Percentiles rank a stretch among this genome's conserved stretches.
phyloP scores from a whole-genome alignment of 2,888 invertebrate species.

The Quadriops clusia region DNA sequence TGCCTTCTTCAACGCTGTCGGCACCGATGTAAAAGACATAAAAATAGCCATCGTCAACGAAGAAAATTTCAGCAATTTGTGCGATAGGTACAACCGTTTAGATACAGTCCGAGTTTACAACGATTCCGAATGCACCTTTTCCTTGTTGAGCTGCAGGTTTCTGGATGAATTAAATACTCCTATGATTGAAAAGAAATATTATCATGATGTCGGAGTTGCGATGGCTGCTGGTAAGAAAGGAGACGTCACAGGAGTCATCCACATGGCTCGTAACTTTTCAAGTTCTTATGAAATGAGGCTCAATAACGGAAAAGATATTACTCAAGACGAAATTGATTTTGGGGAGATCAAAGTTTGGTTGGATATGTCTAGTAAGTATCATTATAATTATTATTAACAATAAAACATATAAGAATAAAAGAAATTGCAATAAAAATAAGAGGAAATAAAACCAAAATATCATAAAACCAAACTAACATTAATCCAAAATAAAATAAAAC shows the following conservation, averaged over 20 bases:
- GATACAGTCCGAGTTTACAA: constrained; percentile 32
- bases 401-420: too few species aligned
- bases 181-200: constrained; percentile 44
- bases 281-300: constrained; percentile 45
- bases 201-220: constrained; percentile 42
- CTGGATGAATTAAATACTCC: constrained; percentile 45
- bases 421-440: too few species aligned
- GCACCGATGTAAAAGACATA: constrained; percentile 61
- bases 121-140: constrained; percentile 39
- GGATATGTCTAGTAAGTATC: constrained; percentile 59
- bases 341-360: constrained; percentile 59
- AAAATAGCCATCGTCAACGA: constrained; percentile 68
- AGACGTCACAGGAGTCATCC: constrained; percentile 50
- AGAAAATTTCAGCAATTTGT: constrained; percentile 41
- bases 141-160: constrained; percentile 50
- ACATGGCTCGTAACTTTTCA: constrained; percentile 64
- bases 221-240: constrained; percentile 42
- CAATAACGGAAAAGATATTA: constrained; percentile 45
- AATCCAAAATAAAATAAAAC: too few species aligned
- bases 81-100: constrained; percentile 21
- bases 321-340: constrained; percentile 41
- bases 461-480: too few species aligned
- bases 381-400: too few species aligned
- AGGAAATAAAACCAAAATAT: too few species aligned
- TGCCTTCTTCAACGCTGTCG: constrained; percentile 70